Percentiles rank a stretch among this genome's conserved stretches.
These are phyloP conservation scores for Crenuchus spilurus DNA, from an alignment of 2,797 vertebrate genomes.

Conservation along the genomic window DNA sequence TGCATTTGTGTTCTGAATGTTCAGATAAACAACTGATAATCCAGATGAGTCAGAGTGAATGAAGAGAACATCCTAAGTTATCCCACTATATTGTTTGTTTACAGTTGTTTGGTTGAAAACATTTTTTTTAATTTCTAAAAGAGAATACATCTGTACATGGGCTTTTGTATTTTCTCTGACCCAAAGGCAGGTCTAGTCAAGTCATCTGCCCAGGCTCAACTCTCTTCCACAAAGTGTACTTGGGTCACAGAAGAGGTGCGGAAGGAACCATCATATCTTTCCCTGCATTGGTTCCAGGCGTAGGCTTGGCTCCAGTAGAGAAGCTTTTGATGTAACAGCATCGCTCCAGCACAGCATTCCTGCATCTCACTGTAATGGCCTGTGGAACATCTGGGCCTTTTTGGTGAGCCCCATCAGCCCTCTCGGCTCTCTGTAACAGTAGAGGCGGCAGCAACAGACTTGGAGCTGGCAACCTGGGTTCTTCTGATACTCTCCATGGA, in stretches of 20 bases:
- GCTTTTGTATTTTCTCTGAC: no score
- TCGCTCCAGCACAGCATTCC: constrained; percentile 67
- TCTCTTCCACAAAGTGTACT: neutral
- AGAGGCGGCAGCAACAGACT: constrained; percentile 1
- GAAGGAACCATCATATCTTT: constrained; percentile 20
- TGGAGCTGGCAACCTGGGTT: neutral
- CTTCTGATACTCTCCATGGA: constrained; percentile 5
- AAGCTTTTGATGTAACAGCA: constrained; percentile 67
- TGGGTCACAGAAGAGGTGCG: neutral
- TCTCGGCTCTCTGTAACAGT: neutral
- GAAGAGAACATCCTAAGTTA: no score
- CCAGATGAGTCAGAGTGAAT: no score
- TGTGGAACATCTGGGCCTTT: constrained; percentile 72
- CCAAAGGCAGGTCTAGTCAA: neutral
- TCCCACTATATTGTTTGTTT: no score
- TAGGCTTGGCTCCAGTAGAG: constrained; percentile 47
- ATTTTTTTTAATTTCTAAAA: no score
- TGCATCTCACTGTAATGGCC: constrained; percentile 71
- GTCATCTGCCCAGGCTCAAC: neutral
- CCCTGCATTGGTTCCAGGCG: constrained; percentile 49
- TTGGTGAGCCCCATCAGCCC: constrained; percentile 14
- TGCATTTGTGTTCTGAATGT: no score
- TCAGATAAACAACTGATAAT: no score
- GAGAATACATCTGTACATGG: no score
- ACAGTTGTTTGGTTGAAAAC: no score